These are phyloP conservation scores for Diadema setosum DNA, from an alignment of 35 echinoderm and acorn worm genomes.

Conservation along the genomic window DNA sequence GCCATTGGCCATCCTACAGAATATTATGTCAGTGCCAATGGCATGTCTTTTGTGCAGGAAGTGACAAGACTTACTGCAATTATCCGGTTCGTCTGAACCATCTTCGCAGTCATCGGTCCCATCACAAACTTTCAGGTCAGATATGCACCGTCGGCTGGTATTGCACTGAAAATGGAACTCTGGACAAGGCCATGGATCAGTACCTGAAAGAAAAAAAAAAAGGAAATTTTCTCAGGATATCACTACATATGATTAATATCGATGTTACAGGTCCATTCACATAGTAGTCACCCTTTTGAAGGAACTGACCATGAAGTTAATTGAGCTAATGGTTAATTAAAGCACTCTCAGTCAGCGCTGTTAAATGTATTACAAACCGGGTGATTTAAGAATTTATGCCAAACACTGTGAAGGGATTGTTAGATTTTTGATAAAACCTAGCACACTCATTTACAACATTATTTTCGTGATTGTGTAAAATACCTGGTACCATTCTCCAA, in stretches of 20 bases:
- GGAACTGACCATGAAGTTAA: background rate
- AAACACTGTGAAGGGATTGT: too few species aligned
- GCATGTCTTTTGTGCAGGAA: too few species aligned
- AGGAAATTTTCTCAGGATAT: background rate
- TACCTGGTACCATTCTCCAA: too few species aligned
- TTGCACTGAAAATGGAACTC: background rate
- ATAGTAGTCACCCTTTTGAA: background rate
- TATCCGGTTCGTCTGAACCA: background rate
- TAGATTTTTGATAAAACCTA: too few species aligned
- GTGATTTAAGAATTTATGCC: too few species aligned
- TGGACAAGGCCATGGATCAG: background rate
- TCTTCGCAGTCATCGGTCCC: background rate
- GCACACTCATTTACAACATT: too few species aligned
- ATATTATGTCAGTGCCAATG: too few species aligned
- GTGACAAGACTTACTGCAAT: slow-evolving; percentile 15
- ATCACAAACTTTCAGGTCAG: slow-evolving; percentile 12
- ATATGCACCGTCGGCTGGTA: background rate
- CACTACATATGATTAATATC: background rate
- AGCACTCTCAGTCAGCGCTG: background rate
- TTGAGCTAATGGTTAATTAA: background rate
- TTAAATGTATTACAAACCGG: too few species aligned
- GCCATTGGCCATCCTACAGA: too few species aligned
- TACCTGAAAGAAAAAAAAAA: background rate
- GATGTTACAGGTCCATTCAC: background rate
- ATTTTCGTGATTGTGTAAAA: too few species aligned